Percentiles rank a stretch among this genome's conserved stretches.
Evolutionary conservation across 1,140 invertebrate species (phyloP).

Genomic region (Drosophila teissieri): DNA sequence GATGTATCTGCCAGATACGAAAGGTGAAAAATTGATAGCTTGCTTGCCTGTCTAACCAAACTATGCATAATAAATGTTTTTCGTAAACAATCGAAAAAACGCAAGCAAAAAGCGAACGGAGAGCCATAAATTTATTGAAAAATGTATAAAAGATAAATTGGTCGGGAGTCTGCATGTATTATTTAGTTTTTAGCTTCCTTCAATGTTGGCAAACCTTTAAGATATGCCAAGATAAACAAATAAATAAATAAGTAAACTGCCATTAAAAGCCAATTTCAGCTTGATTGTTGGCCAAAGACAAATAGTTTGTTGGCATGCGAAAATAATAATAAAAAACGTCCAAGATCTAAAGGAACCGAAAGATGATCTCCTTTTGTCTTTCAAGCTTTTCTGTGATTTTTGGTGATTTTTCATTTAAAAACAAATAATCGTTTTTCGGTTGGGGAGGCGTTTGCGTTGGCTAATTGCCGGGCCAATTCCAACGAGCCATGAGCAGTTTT

Average conservation of each 20-base stretch:
- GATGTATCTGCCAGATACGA: slow-evolving; percentile 77
- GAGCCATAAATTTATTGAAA: slow-evolving; percentile 69
- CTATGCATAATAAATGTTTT: slow-evolving; percentile 80
- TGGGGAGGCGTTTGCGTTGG: slow-evolving; percentile 38
- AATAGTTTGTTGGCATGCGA: slow-evolving; percentile 55
- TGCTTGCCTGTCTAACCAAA: slow-evolving; percentile 70
- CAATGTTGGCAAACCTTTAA: slow-evolving; percentile 13
- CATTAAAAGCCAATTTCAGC: slow-evolving; percentile 73
- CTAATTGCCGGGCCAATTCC: slow-evolving; percentile 53
- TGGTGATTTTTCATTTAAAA: slow-evolving; percentile 50
- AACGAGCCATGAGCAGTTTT: slow-evolving; percentile 36
- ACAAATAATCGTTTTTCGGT: slow-evolving; percentile 43
- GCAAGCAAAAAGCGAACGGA: slow-evolving; percentile 40
- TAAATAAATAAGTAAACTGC: slow-evolving; percentile 61
- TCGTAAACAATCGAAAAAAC: slow-evolving; percentile 67
- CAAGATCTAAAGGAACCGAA: slow-evolving; percentile 22
- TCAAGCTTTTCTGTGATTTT: slow-evolving; percentile 12
- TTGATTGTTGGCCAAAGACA: slow-evolving; percentile 64
- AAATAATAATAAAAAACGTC: slow-evolving; percentile 39
- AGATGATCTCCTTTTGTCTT: slow-evolving; percentile 20
- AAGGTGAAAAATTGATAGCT: slow-evolving; percentile 79
- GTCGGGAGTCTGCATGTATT: slow-evolving; percentile 13
- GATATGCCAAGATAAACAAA: slow-evolving; percentile 29
- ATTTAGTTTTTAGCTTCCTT: background rate
- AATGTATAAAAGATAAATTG: slow-evolving; percentile 53